A percentile compares a stretch with the other conserved stretches of the same genome.
These are phyloP conservation scores for Leptinotarsa lineolata DNA, from an alignment of 1,140 invertebrate genomes.

Conservation along the genomic window DNA sequence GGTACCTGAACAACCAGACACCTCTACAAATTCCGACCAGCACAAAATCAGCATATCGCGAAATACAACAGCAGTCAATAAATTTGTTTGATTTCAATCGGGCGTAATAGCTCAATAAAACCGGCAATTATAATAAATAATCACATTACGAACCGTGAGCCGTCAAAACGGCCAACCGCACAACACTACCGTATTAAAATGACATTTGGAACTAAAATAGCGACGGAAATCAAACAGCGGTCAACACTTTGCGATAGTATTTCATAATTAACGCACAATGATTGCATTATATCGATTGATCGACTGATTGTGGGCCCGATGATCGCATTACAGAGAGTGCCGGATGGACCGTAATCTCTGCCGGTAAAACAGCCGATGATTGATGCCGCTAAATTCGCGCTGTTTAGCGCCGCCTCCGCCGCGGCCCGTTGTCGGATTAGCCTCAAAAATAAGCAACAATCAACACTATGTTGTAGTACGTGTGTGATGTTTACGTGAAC, in stretches of 20 bases:
- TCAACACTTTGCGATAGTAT: slow-evolving; percentile 49
- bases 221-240: slow-evolving; percentile 49
- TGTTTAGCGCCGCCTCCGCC: slow-evolving; percentile 30
- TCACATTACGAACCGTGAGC: slow-evolving; percentile 41
- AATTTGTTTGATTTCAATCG: slow-evolving; percentile 42
- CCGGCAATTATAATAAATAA: slow-evolving; percentile 45
- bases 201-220: slow-evolving; percentile 46
- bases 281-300: slow-evolving; percentile 47
- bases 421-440: slow-evolving; percentile 32
- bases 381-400: slow-evolving; percentile 36
- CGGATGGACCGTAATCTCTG: slow-evolving; percentile 37
- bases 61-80: slow-evolving; percentile 24
- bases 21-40: not conserved
- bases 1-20: too few relatives aligned
- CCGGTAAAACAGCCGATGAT: slow-evolving; percentile 40
- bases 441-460: slow-evolving; percentile 39
- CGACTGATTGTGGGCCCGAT: slow-evolving; percentile 40
- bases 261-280: slow-evolving; percentile 49
- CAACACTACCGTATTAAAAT: slow-evolving; percentile 44
- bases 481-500: slow-evolving; percentile 12
- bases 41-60: not conserved
- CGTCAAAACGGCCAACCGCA: slow-evolving; percentile 41
- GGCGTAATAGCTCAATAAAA: slow-evolving; percentile 41
- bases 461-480: not conserved
- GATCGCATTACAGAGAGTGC: slow-evolving; percentile 41